Base-by-base conservation (phyloP, 2,113 vertebrate genomes). In the Solenodon paradoxus region DNA sequence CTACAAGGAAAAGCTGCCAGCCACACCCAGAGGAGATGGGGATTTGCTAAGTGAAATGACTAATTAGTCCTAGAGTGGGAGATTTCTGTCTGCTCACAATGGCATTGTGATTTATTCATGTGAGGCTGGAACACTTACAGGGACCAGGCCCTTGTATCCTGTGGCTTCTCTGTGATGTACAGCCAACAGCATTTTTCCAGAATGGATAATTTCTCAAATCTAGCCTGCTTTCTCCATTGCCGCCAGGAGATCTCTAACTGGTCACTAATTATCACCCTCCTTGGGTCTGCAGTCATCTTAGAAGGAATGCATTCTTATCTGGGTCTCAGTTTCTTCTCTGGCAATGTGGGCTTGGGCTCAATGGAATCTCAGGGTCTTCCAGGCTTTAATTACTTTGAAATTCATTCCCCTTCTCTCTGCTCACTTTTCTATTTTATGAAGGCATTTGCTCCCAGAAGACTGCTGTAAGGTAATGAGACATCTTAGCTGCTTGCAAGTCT, bases 111-210 rank as follows among this genome's bases (percentile, higher is more conserved):
- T 59, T 90, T 87, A 92, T 95, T 95, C 55, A 84, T n/a, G 47
- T 16, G 32, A 71, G 69, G 32, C 72, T 82, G 68, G 85, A 88
- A 53, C 84, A 71, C 61, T 88, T 68, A 32, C 61, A 42, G 88
- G 53, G 83, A 88, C 40, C 9, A 55, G 66, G n/a, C 47, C 61
- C 72, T 66, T 35, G 40, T 88, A 88, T 90, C 63, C 72, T 42
- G 26, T 72, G 53, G 55, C 57, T 85, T 77, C 51, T 2, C 1
- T 24, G 55, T 74, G 49, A 40, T 68, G 15, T 61, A 40, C 42
- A 49, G 68, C 57, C 81, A 79, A 40, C 38, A 64, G 78, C 88
- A 19, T 74, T 96, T 96, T 97, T 82, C 92, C 90, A 95, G 96
- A 88, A 88, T 42, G 71, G 72, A 78, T 63, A 17, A 72, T 93